A percentile compares a stretch with the other conserved stretches of the same genome.
phyloP scores from a whole-genome alignment of 2,888 invertebrate species.

The Hedya salicella region DNA sequence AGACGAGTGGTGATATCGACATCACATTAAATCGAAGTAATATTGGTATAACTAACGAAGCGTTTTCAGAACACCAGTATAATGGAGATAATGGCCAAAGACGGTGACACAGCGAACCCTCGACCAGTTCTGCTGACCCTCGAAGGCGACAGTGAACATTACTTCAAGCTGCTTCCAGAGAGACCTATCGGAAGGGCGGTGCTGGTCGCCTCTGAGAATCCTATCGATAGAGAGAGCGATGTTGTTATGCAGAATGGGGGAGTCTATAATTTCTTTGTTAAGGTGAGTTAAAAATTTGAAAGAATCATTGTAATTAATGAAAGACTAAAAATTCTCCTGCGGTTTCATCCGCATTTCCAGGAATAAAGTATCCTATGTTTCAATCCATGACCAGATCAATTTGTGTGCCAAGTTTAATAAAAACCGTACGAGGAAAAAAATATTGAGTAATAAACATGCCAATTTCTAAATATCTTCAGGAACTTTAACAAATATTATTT shows the following conservation, averaged over 20 bases:
- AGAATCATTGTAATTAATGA: neutral
- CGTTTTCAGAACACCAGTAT: slow-evolving; percentile 85
- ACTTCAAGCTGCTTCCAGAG: slow-evolving; percentile 87
- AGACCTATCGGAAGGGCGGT: slow-evolving; percentile 84
- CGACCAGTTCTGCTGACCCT: slow-evolving; percentile 87
- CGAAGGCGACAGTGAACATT: slow-evolving; percentile 88
- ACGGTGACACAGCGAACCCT: slow-evolving; percentile 92
- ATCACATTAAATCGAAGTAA: too few species aligned
- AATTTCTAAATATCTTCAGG: too few species aligned
- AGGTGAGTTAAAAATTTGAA: slow-evolving; percentile 63
- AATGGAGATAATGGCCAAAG: slow-evolving; percentile 89
- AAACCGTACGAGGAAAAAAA: too few species aligned
- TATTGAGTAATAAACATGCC: too few species aligned
- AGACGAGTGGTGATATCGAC: too few species aligned
- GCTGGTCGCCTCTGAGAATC: slow-evolving; percentile 86
- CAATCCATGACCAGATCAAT: too few species aligned
- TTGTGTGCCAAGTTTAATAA: too few species aligned
- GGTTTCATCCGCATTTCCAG: too few species aligned
- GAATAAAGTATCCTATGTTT: too few species aligned
- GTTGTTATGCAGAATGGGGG: slow-evolving; percentile 91
- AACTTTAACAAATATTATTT: too few species aligned
- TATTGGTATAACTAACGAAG: too few species aligned
- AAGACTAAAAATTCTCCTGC: too few species aligned
- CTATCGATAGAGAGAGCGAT: slow-evolving; percentile 90
- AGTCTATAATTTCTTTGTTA: slow-evolving; percentile 89